Conservation (phyloP, 1,140 invertebrate genomes). For the Leptonema lineaticorne region DNA sequence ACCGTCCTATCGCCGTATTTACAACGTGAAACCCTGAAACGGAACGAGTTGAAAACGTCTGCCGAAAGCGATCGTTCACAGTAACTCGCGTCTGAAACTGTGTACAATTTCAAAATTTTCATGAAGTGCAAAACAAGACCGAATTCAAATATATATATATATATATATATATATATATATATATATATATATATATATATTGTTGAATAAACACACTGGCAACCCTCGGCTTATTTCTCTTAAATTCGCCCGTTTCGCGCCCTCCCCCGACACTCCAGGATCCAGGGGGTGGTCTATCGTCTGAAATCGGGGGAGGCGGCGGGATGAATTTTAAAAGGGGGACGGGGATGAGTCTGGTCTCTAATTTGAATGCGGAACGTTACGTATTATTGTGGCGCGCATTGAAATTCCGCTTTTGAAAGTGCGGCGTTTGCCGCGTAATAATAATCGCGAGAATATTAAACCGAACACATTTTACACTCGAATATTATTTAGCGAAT, state of each 20-base stretch:
- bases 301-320: too few species aligned
- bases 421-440: background rate
- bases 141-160: background rate
- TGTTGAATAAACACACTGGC: background rate
- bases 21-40: too few species aligned
- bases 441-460: background rate
- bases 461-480: background rate
- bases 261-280: too few species aligned
- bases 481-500: too few species aligned
- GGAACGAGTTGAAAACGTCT: too few species aligned
- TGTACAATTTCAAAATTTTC: slow-evolving; percentile 11
- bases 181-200: too few species aligned
- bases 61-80: background rate
- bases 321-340: too few species aligned
- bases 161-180: too few species aligned
- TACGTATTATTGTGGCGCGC: background rate
- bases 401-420: background rate
- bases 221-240: background rate
- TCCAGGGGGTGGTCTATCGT: too few species aligned
- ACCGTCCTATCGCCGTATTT: too few species aligned
- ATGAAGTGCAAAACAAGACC: background rate
- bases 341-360: background rate
- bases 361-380: background rate
- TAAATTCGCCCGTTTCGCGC: background rate
- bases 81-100: slow-evolving; percentile 2